Evolutionary conservation across 2,888 invertebrate genomes (phyloP).

Genomic region (Conops quadrifasciatus): DNA sequence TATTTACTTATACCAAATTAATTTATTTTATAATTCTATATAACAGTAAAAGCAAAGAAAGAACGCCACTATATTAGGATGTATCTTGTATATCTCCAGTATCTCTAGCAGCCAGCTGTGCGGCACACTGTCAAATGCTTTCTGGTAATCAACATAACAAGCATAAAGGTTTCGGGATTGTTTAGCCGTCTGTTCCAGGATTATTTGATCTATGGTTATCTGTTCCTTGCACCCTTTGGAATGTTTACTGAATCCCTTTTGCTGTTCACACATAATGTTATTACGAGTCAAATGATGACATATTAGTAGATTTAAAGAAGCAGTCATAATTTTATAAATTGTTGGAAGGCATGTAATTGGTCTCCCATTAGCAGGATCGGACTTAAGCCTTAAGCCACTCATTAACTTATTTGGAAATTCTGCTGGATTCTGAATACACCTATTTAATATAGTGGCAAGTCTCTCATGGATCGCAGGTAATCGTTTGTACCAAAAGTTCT

Average conservation of each 20-base stretch:
- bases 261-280: not conserved
- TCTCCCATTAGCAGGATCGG: not conserved
- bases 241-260: not conserved
- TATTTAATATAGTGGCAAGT: not conserved
- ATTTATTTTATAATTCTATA: no score
- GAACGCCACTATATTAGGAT: conserved; percentile 31
- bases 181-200: conserved; percentile 16
- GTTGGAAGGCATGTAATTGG: not conserved
- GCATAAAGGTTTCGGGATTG: conserved; percentile 4
- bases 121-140: conserved; percentile 38
- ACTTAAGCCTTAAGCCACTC: not conserved
- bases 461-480: not conserved
- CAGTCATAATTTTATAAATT: not conserved
- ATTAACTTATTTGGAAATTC: not conserved
- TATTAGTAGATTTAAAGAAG: not conserved
- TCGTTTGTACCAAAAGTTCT: not conserved
- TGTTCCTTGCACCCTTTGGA: conserved; percentile 33
- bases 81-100: conserved; percentile 32
- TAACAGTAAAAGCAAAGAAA: no score
- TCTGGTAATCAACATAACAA: conserved; percentile 37
- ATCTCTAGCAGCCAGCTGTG: conserved; percentile 34
- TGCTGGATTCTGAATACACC: not conserved
- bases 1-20: no score
- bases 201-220: not conserved
- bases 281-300: not conserved